phyloP scores from a whole-genome alignment of 2,113 vertebrate genomes.

The Calonectris borealis region DNA sequence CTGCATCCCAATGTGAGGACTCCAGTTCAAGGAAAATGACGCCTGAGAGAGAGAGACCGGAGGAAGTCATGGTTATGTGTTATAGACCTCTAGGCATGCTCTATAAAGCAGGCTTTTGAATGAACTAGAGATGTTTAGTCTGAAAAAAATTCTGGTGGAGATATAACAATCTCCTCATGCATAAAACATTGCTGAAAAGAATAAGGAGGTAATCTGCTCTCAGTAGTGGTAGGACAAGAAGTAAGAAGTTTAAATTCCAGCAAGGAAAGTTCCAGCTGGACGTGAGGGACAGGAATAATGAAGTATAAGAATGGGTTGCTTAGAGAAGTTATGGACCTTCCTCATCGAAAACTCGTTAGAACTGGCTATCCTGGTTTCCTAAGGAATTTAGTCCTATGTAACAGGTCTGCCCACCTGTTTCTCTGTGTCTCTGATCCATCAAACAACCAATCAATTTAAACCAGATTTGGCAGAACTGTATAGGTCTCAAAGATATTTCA shows the following conservation, averaged over 20 bases:
- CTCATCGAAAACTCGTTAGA: not conserved
- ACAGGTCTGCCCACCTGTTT: not conserved
- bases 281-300: not conserved
- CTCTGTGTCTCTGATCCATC: not conserved
- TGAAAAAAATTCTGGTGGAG: not conserved
- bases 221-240: not conserved
- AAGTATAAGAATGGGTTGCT: not conserved
- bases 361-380: not conserved
- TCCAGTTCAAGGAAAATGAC: not conserved
- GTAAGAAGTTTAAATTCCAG: not conserved
- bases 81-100: not conserved
- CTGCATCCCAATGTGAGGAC: accelerated
- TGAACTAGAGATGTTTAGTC: not conserved
- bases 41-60: not conserved
- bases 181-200: not conserved
- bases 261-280: not conserved
- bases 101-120: not conserved
- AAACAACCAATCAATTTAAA: not conserved
- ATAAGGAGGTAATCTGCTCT: not conserved
- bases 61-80: not conserved
- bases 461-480: not conserved
- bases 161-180: not conserved
- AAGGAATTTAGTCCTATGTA: not conserved
- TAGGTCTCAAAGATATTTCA: not conserved
- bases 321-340: not conserved